Evolutionary conservation across 2,888 invertebrate genomes (phyloP).

Genomic region (Eupithecia centaureata): DNA sequence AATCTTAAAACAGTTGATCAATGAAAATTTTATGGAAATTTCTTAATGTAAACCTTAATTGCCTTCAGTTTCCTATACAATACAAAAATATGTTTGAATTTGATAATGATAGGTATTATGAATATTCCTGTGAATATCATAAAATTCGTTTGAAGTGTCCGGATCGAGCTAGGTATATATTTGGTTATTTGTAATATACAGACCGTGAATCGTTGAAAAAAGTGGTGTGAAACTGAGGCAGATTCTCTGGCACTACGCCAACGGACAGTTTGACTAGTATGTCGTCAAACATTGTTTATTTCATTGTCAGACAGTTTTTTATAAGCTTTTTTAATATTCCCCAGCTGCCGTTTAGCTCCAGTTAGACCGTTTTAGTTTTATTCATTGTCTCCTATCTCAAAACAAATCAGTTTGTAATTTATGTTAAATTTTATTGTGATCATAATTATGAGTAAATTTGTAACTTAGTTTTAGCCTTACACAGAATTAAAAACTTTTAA

Average conservation of each 20-base stretch:
- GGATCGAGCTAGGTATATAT: neutral
- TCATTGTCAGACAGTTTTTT: conserved; percentile 37
- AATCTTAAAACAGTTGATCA: too few species aligned
- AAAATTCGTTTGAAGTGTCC: neutral
- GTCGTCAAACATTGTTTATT: conserved; percentile 49
- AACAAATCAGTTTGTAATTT: too few species aligned
- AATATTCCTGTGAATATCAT: neutral
- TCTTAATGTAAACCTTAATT: too few species aligned
- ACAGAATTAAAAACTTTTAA: too few species aligned
- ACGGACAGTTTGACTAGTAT: conserved; percentile 50
- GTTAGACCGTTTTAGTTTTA: neutral
- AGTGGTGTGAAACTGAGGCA: conserved; percentile 53
- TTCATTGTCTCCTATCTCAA: too few species aligned
- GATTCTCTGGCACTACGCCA: conserved; percentile 57
- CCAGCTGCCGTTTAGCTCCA: neutral
- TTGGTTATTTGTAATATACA: conserved; percentile 43
- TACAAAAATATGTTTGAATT: too few species aligned
- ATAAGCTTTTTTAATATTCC: conserved; percentile 13
- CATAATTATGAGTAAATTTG: too few species aligned
- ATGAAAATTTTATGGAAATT: too few species aligned
- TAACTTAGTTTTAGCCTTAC: too few species aligned
- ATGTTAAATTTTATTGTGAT: too few species aligned
- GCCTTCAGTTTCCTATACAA: too few species aligned
- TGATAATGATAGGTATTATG: neutral
- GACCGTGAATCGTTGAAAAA: conserved; percentile 53